Base-by-base conservation (phyloP, 2,113 vertebrate genomes). In the Edolisoma coerulescens region DNA sequence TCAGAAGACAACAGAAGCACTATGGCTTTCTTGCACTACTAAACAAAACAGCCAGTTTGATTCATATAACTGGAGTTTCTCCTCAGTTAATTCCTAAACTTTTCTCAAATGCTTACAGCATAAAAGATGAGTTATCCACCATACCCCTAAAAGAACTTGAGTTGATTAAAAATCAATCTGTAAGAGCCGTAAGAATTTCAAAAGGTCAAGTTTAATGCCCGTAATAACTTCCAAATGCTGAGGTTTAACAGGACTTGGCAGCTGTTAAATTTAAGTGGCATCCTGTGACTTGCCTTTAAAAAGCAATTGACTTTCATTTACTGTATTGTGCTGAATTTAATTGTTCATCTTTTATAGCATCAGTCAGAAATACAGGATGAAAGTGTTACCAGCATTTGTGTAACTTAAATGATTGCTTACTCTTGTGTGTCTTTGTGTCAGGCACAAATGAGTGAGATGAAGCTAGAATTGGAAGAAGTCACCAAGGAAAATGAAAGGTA, bases 401-500 rank as follows among this genome's bases (percentile, higher is more conserved):
- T 54, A 4, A 75, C 30, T 93, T 30, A 52, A 86, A 76, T 54
- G 17, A 86, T 16, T 92, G 30, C 30, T 75, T 45, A n/a, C 4
- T 77, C 7, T 56, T 65, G 13, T 42, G 32, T 85, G 93, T 90
- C 88, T 81, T 96, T 95, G 69, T 88, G 63, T 96, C 97, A 99
- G 99, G 96, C 63, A 74, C 97, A 98, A 94, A 98, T 99, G 98
- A 87, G 90, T 8, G 98, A 99, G 47, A 97, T 99, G 96, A 99
- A 96, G 95, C 80, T 97, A 74, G 99, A 99, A 78, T 69, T 99
- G 97, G 98, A 99, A 97, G 97, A 93, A 88, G 98, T 99, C 78
- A 97, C 98, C 89, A 97, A 97, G 67, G 99, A 99, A 98, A 99
- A 99, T 76, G 99, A 99, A 98, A 99, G 99, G 99, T 99, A 98